These are phyloP conservation scores for Brienomyrus brachyistius DNA, from an alignment of 2,113 vertebrate species.

Conservation along the genomic window DNA sequence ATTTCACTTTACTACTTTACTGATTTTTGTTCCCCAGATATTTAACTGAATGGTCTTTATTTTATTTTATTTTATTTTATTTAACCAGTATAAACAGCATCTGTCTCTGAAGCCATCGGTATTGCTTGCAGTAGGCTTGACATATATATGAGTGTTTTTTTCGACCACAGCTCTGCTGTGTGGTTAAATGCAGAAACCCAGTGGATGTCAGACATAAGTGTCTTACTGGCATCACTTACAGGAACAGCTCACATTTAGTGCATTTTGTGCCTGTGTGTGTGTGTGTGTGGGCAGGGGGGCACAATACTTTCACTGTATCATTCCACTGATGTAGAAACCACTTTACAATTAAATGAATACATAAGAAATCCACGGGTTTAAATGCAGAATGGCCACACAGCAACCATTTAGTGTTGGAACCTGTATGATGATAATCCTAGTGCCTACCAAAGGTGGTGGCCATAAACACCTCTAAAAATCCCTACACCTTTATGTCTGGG, in stretches of 20 bases:
- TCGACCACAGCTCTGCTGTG: background rate
- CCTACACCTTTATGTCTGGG: background rate
- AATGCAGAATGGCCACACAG: background rate
- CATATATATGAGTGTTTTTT: background rate
- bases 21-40: background rate
- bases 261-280: background rate
- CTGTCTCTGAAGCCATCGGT: background rate
- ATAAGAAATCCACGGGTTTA: background rate
- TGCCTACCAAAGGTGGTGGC: too few relatives aligned
- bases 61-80: background rate
- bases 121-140: background rate
- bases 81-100: background rate
- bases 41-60: background rate
- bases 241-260: background rate
- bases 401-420: background rate
- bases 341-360: background rate
- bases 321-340: background rate
- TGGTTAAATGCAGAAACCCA: background rate
- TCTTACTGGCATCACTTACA: background rate
- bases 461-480: background rate
- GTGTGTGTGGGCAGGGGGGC: background rate
- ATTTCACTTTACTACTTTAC: background rate
- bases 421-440: too few relatives aligned
- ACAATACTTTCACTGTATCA: background rate
- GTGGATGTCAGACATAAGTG: background rate